Evolutionary conservation across 2,888 invertebrate species (phyloP).

Genomic region (Nemurella pictetii): DNA sequence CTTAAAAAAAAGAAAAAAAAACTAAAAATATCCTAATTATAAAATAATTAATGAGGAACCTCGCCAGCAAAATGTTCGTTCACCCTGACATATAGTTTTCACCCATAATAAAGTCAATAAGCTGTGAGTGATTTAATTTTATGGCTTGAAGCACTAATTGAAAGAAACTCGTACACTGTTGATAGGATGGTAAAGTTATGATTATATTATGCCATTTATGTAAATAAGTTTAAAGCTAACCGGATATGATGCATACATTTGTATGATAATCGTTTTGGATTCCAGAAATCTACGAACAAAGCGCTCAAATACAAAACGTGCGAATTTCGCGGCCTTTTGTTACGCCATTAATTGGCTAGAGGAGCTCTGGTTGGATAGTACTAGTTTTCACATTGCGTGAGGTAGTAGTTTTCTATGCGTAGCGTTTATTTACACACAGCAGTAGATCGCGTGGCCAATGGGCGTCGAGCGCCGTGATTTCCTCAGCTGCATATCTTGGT

Average conservation of each 20-base stretch:
- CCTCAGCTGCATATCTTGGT: neutral
- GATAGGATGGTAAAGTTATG: neutral
- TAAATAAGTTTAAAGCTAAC: neutral
- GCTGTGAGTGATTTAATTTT: neutral
- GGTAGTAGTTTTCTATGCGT: neutral
- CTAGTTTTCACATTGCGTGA: neutral
- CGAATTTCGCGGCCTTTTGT: neutral
- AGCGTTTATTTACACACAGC: neutral
- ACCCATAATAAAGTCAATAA: neutral
- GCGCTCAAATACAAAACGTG: neutral
- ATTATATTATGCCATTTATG: neutral
- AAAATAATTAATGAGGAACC: neutral
- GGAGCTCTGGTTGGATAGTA: neutral
- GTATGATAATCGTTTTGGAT: neutral
- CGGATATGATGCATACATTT: neutral
- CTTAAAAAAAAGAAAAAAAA: neutral
- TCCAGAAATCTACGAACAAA: neutral
- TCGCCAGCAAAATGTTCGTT: neutral
- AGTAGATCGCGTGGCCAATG: neutral
- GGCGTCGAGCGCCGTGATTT: neutral
- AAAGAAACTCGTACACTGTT: neutral
- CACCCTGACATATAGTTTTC: neutral
- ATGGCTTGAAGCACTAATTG: conserved; percentile 8
- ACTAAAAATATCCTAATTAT: neutral
- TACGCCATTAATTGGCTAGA: neutral